phyloP scores from a whole-genome alignment of 2,888 invertebrate genomes.

The Phasia obesa region DNA sequence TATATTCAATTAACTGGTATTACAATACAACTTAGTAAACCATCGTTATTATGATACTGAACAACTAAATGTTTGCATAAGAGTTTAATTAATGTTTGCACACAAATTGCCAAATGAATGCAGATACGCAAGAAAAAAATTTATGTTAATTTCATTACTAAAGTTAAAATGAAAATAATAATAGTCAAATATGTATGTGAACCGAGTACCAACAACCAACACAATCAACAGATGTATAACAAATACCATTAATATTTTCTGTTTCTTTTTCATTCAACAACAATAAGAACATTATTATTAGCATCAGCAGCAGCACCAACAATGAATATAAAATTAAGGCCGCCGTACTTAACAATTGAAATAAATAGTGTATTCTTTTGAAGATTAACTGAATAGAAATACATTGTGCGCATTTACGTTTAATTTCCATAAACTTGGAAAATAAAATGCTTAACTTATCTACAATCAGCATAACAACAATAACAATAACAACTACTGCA shows the following conservation, averaged over 20 bases:
- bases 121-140: constrained; percentile 10
- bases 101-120: constrained; percentile 3
- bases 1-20: too few species aligned
- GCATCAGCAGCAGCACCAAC: constrained; percentile 23
- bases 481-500: too few species aligned
- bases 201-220: not conserved
- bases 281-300: constrained; percentile 20
- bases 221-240: constrained; percentile 50
- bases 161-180: constrained; percentile 25
- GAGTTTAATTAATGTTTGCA: not conserved
- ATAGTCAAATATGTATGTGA: not conserved
- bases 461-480: constrained; percentile 24
- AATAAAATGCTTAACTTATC: constrained; percentile 46
- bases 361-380: constrained; percentile 22
- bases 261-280: constrained; percentile 16
- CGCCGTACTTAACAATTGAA: constrained; percentile 45
- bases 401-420: constrained; percentile 32
- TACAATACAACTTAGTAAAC: too few species aligned
- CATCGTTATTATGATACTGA: too few species aligned
- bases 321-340: constrained; percentile 20
- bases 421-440: constrained; percentile 67
- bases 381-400: constrained; percentile 10
- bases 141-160: constrained; percentile 57
- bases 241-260: constrained; percentile 25
- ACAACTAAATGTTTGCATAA: not conserved